phyloP scores from a whole-genome alignment of 2,888 invertebrate genomes.

The Lithophane leautieri region DNA sequence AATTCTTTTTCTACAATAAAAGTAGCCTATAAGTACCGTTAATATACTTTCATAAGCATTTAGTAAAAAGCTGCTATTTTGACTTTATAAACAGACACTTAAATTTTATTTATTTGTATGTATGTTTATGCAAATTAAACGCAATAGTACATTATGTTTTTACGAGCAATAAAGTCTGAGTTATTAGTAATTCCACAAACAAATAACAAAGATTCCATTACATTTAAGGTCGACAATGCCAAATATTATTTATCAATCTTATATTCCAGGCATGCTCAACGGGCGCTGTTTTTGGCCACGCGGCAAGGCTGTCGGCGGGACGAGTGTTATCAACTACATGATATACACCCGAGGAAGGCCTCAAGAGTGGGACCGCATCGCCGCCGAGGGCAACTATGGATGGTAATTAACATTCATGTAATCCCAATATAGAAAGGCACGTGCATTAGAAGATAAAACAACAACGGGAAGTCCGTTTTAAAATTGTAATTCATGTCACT shows the following conservation, averaged over 20 bases:
- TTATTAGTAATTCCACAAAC: neutral
- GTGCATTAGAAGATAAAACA: slow-evolving; percentile 22
- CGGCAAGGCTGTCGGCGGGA: slow-evolving; percentile 91
- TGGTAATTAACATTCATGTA: slow-evolving; percentile 87
- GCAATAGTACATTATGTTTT: neutral
- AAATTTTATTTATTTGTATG: too few relatives aligned
- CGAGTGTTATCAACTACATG: slow-evolving; percentile 92
- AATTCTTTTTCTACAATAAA: too few relatives aligned
- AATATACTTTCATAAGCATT: too few relatives aligned
- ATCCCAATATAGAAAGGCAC: slow-evolving; percentile 30
- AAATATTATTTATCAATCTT: slow-evolving; percentile 32
- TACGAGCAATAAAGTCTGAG: neutral
- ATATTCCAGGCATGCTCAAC: slow-evolving; percentile 79
- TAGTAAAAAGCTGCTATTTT: too few relatives aligned
- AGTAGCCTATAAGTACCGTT: too few relatives aligned
- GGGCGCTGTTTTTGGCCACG: slow-evolving; percentile 87
- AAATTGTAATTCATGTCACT: slow-evolving; percentile 28
- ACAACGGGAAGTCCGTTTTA: slow-evolving; percentile 25
- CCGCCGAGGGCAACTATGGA: slow-evolving; percentile 92
- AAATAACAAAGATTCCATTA: slow-evolving; percentile 21
- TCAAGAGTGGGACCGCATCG: slow-evolving; percentile 93
- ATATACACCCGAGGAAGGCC: slow-evolving; percentile 94
- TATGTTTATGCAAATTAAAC: neutral
- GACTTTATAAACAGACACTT: too few relatives aligned
- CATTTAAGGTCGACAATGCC: slow-evolving; percentile 39